Conservation (phyloP, 2,888 invertebrate genomes). For the Drosophila peninsularis region DNA sequence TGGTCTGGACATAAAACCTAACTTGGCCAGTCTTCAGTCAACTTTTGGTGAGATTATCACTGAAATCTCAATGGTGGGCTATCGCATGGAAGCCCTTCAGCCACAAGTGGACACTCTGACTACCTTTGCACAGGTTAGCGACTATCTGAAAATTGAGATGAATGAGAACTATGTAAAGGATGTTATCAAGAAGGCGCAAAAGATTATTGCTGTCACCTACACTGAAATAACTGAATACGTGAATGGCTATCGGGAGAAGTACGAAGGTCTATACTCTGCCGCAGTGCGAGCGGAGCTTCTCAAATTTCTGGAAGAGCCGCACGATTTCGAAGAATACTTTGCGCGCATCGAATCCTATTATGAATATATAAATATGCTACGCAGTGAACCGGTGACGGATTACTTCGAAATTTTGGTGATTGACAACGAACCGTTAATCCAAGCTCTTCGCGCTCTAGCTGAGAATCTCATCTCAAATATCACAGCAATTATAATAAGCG, state of each 20-base stretch:
- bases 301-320: slow-evolving; percentile 85
- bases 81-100: slow-evolving; percentile 87
- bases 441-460: slow-evolving; percentile 87
- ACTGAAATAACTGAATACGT: slow-evolving; percentile 87
- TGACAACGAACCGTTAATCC: slow-evolving; percentile 87
- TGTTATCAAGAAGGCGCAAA: slow-evolving; percentile 86
- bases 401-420: slow-evolving; percentile 89
- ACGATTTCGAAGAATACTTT: slow-evolving; percentile 87
- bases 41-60: slow-evolving; percentile 87
- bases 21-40: slow-evolving; percentile 86
- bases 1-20: slow-evolving; percentile 87
- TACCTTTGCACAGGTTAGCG: slow-evolving; percentile 61
- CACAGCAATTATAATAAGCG: slow-evolving; percentile 87
- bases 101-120: slow-evolving; percentile 82
- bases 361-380: slow-evolving; percentile 87
- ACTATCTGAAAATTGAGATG: slow-evolving; percentile 86
- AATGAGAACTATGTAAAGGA: slow-evolving; percentile 86
- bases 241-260: slow-evolving; percentile 86
- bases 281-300: slow-evolving; percentile 85
- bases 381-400: slow-evolving; percentile 88
- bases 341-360: slow-evolving; percentile 88
- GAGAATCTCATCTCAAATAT: slow-evolving; percentile 87
- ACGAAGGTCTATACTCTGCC: slow-evolving; percentile 86
- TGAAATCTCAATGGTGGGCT: slow-evolving; percentile 86
- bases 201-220: slow-evolving; percentile 86